Evolutionary conservation across 2,888 invertebrate genomes (phyloP).

Genomic region (Tachystola acroxantha): DNA sequence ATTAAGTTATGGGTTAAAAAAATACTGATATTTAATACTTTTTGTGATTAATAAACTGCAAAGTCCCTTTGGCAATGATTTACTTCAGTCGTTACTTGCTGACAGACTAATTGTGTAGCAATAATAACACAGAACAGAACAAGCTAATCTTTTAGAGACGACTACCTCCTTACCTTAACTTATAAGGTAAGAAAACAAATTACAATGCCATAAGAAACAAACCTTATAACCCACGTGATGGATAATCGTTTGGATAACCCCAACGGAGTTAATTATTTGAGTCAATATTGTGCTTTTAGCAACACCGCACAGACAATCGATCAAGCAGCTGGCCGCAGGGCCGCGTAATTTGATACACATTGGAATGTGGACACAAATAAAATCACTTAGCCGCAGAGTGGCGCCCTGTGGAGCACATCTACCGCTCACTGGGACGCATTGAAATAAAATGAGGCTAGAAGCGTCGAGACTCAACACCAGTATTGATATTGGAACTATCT

Average conservation of each 20-base stretch:
- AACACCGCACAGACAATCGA: slow-evolving; percentile 51
- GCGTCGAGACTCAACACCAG: slow-evolving; percentile 19
- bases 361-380: slow-evolving; percentile 76
- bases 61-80: no score
- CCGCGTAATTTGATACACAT: slow-evolving; percentile 73
- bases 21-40: no score
- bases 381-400: slow-evolving; percentile 74
- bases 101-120: no score
- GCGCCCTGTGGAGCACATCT: slow-evolving; percentile 65
- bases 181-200: slow-evolving; percentile 9
- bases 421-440: slow-evolving; percentile 39
- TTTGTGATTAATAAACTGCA: no score
- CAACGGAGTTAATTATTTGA: slow-evolving; percentile 43
- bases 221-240: background rate
- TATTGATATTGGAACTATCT: slow-evolving; percentile 17
- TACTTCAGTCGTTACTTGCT: no score
- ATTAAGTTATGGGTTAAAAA: background rate
- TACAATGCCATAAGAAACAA: background rate
- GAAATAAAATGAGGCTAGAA: slow-evolving; percentile 25
- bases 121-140: no score
- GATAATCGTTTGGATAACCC: slow-evolving; percentile 5
- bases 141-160: background rate
- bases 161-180: background rate
- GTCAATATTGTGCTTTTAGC: slow-evolving; percentile 62
- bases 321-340: slow-evolving; percentile 67